Base-by-base conservation (phyloP, 2,797 vertebrate species). In the Ceryle rudis region DNA sequence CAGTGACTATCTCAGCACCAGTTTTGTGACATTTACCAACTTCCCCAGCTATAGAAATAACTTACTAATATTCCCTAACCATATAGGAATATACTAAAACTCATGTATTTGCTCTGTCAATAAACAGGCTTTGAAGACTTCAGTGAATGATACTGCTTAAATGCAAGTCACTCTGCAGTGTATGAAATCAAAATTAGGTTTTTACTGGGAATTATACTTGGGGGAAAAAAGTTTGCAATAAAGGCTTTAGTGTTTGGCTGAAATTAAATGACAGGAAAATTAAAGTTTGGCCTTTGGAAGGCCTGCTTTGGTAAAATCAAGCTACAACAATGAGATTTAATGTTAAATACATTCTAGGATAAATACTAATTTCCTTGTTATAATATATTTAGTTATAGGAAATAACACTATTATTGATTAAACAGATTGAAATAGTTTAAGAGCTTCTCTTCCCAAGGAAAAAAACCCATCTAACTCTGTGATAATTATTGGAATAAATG, bases 261-360 rank as follows among this genome's bases (percentile, higher is more conserved):
- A 94, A 92, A 83, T 25, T 49, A 82, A 95, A 55, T 35, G 17
- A 70, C 19, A 73, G 42, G 21, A 86, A 90, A 78, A 86, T 84
- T 41, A 66, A 83, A 12, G 14, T 61, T 84, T 91, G 46, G 21
- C 23, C 58, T 91, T 80, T 81, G 37, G 33, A 88, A 91, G 54
- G 49, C 11, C 57, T 90, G 81, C 37, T 37, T 81, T 66, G 26
- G 4, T 31, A 66, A 10, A 90, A 74, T 78, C 14, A 72, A 57
- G n/a, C 22, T 37, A n/a, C 39, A 55, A 49, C 10, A 86, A 44
- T 46, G 33, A 61, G 26, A 42, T 46, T 79, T 51, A 81, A 55
- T 57, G 57, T 58, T 81, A 88, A 91, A 74, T 65, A 26, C 3
- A 26, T 89, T 83, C 52, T 44, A 58, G 14, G 44, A 71, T 78